These are phyloP conservation scores for Cephalopterus ornatus DNA, from an alignment of 2,113 vertebrate genomes.

Conservation along the genomic window DNA sequence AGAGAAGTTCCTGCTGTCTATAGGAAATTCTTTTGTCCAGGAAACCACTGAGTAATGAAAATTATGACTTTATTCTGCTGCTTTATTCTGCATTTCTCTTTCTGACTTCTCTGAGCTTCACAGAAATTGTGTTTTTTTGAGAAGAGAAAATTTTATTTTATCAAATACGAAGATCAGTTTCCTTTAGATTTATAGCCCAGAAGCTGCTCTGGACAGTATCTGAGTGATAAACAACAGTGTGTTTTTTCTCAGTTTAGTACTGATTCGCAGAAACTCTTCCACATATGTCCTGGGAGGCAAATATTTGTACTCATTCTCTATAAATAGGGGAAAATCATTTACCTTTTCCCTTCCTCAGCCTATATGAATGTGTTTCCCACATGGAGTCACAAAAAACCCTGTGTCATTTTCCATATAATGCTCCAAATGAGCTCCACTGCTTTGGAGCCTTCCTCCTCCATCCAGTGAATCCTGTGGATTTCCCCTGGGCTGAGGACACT, in stretches of 20 bases:
- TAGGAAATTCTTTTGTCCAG: neutral
- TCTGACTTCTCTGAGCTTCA: neutral
- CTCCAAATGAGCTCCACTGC: neutral
- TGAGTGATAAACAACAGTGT: neutral
- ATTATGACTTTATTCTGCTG: neutral
- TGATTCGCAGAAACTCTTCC: neutral
- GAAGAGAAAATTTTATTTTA: neutral
- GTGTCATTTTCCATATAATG: fast-evolving
- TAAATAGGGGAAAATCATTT: neutral
- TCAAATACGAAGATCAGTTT: neutral
- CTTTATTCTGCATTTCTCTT: neutral
- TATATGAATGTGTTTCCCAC: neutral
- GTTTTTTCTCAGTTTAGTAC: neutral
- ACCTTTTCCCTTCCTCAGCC: neutral
- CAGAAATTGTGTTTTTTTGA: neutral
- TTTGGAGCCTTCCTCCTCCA: neutral
- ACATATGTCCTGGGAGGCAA: neutral
- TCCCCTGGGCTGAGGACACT: neutral
- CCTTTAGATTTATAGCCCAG: neutral
- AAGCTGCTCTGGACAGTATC: neutral
- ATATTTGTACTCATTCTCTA: neutral
- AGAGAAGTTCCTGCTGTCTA: neutral
- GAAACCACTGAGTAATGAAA: neutral
- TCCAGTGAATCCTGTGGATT: neutral
- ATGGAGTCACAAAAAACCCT: neutral